phyloP scores from a whole-genome alignment of 2,113 vertebrate genomes.

The Pycnonotus jocosus region DNA sequence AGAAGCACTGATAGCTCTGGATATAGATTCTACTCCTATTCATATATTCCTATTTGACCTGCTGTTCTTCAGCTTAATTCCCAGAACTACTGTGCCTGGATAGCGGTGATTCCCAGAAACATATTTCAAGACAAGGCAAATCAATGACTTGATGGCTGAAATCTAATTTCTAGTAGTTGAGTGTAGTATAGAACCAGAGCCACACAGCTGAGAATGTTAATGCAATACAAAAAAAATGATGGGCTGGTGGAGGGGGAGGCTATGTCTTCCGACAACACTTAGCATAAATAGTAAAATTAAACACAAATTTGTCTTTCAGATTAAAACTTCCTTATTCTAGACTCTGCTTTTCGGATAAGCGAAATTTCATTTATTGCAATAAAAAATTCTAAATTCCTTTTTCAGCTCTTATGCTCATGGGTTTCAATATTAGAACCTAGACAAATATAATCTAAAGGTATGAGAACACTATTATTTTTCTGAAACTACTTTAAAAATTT shows the following conservation, averaged over 20 bases:
- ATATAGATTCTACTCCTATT: neutral
- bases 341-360: neutral
- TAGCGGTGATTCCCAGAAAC: constrained; percentile 57
- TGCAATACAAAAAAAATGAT: neutral
- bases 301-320: neutral
- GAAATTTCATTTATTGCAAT: neutral
- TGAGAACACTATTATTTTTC: neutral
- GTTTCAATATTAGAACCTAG: neutral
- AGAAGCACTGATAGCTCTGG: neutral
- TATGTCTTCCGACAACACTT: neutral
- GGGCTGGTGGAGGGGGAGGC: rapidly evolving
- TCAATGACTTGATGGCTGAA: constrained; percentile 64
- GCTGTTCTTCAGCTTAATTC: constrained; percentile 54
- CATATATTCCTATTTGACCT: constrained; percentile 17
- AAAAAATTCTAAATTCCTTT: neutral
- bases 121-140: constrained; percentile 65
- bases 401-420: neutral
- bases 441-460: neutral
- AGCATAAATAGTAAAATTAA: neutral
- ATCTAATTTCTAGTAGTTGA: constrained; percentile 63
- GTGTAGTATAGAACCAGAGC: constrained; percentile 10
- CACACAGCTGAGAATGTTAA: neutral
- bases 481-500: neutral
- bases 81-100: constrained; percentile 59
- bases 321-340: neutral